These are phyloP conservation scores for Psittacula derbiana DNA, from an alignment of 2,797 vertebrate species.

Conservation along the genomic window DNA sequence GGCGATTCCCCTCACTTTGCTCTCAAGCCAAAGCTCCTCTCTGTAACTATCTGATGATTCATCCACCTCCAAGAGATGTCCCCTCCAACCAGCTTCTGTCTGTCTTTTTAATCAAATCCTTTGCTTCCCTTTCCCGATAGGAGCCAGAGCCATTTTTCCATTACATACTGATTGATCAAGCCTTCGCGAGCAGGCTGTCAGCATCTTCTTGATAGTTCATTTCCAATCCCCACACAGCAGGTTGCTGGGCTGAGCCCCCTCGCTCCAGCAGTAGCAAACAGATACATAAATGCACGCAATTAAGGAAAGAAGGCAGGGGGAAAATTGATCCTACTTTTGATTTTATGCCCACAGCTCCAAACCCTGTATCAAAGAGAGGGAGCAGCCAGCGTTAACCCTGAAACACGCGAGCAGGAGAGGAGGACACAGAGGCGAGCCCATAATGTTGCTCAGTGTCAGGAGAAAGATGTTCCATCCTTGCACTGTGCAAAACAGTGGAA, in stretches of 20 bases:
- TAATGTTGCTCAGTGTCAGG: not conserved
- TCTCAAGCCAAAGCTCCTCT: not conserved
- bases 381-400: not conserved
- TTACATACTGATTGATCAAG: slow-evolving; percentile 43
- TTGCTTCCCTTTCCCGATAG: slow-evolving; percentile 5
- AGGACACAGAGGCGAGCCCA: not conserved
- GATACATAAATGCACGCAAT: not conserved
- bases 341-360: slow-evolving; percentile 2
- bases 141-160: slow-evolving; percentile 24
- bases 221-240: slow-evolving; percentile 38
- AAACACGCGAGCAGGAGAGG: not conserved
- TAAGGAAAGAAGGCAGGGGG: not conserved
- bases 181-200: not conserved
- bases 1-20: not conserved
- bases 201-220: not conserved
- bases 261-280: not conserved
- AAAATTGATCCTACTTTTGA: not conserved
- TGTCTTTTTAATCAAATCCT: slow-evolving; percentile 48
- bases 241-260: not conserved
- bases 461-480: not conserved
- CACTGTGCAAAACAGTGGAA: not conserved
- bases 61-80: not conserved
- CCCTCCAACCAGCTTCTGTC: not conserved
- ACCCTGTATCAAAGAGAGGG: not conserved
- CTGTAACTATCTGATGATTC: not conserved